phyloP scores from a whole-genome alignment of 1,140 invertebrate species.

The Trichomalopsis sarcophagae region DNA sequence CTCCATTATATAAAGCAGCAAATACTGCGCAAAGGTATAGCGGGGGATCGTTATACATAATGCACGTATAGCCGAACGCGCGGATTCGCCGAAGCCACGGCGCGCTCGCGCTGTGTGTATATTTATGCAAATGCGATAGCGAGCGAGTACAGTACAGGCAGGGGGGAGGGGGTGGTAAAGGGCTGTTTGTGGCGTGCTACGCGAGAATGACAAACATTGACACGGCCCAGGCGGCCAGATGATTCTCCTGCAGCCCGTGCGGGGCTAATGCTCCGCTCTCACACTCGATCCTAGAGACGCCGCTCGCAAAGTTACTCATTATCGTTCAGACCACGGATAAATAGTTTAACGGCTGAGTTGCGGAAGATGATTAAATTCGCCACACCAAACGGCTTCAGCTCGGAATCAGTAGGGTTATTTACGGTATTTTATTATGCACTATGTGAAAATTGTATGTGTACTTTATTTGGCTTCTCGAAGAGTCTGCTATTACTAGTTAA shows the following conservation, averaged over 20 bases:
- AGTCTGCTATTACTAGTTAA: no score
- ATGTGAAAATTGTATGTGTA: no score
- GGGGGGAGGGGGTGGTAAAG: background rate
- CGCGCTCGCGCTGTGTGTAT: background rate
- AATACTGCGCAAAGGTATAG: background rate
- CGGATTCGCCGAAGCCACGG: background rate
- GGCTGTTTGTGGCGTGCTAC: background rate
- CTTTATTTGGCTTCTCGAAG: no score
- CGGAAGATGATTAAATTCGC: no score
- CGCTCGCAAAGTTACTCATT: background rate
- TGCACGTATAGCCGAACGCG: background rate
- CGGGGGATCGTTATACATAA: background rate
- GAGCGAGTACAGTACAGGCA: background rate
- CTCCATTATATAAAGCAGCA: background rate
- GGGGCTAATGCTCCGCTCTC: background rate
- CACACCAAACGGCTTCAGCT: no score
- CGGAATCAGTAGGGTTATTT: no score
- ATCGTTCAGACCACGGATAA: background rate
- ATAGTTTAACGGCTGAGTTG: background rate
- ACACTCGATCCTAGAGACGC: background rate
- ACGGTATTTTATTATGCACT: no score
- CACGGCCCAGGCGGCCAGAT: background rate
- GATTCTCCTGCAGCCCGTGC: background rate
- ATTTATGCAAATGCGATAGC: constrained; percentile 19
- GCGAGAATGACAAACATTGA: constrained; percentile 11